Evolutionary conservation across 1,140 invertebrate genomes (phyloP), one percentile per base, ranked within the genome.

Genomic region (Brachionus koreanus): DNA sequence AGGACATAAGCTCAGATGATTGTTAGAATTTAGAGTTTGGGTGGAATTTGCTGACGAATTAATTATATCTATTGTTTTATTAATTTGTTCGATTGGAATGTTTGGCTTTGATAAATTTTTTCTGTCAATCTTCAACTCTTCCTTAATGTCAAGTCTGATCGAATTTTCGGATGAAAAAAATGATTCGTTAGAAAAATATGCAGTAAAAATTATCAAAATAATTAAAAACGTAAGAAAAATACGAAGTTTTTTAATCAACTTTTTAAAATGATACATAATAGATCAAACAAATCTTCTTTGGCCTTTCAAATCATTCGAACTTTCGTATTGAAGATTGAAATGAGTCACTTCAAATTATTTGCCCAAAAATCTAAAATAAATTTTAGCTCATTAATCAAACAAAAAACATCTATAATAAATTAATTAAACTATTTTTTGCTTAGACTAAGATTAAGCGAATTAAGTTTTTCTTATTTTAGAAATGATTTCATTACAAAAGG

Each of bases 261-360:
- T 69, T 39, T 69, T 69, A 37, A 69, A 39, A 69, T 69, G 65
- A 69, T 39, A 4, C 65, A 69, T 69, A 39, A 39, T 57, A 16
- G 16, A 57, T 19, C 46, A 52, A 23, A 7, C 6, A 9, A 5
- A 9, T 19, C 9, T 57, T 9, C 49, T 57, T 19, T 57, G 49
- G 9, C 19, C 16, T 57, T 19, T 57, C n/a, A 57, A 57, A 57
- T 57, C 49, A 57, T 57, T 57, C n/a, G 49, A 19, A 23, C 16
- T 57, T 57, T 57, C 7, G 49, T 57, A 16, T 19, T n/a, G n/a
- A 57, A 13, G 43, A 49, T 49, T 19, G 49, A 57, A 7, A 19
- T 16, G 16, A 57, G 19, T 9, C n/a, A 57, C 49, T 57, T 2
- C 49, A 57, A 57, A 57, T 16, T 52, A 52, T 57, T 57, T 57